Evolutionary conservation across 1,140 invertebrate genomes (phyloP).

Genomic region (Camponotus vicinus): DNA sequence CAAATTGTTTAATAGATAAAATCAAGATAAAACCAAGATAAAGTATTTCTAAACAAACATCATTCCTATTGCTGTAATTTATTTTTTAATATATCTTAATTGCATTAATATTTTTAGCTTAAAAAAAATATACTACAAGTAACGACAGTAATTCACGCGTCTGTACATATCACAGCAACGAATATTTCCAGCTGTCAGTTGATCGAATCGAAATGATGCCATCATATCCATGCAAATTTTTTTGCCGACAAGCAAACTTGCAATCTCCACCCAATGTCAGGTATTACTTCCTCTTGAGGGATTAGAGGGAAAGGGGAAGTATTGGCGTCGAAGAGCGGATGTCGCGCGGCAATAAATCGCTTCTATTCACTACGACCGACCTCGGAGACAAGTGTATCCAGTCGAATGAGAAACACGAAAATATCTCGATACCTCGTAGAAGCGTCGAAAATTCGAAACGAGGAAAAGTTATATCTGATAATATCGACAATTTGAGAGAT

Average conservation of each 20-base stretch:
- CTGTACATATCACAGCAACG: not conserved
- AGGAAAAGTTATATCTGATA: not conserved
- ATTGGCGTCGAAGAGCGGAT: slow-evolving; percentile 39
- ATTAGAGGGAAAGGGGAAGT: not conserved
- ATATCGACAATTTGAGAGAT: slow-evolving; percentile 7
- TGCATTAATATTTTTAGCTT: not conserved
- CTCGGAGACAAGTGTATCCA: slow-evolving; percentile 30
- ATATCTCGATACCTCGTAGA: not conserved
- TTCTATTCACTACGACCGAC: slow-evolving; percentile 47
- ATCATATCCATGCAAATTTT: slow-evolving; percentile 54
- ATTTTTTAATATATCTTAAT: not conserved
- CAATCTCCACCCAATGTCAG: slow-evolving; percentile 47
- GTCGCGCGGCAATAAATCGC: slow-evolving; percentile 50
- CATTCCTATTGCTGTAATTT: no score
- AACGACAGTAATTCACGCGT: slow-evolving; percentile 12
- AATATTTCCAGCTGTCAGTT: slow-evolving; percentile 40
- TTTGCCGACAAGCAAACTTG: slow-evolving; percentile 44
- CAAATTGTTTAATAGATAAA: not conserved
- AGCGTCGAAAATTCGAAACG: slow-evolving; percentile 25
- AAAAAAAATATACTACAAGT: not conserved
- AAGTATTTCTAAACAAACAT: not conserved
- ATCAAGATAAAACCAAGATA: not conserved
- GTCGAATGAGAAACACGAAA: slow-evolving; percentile 22
- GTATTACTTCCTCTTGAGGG: slow-evolving; percentile 30
- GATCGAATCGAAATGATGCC: slow-evolving; percentile 37